A percentile compares a stretch with the other conserved stretches of the same genome.
Evolutionary conservation across 2,113 vertebrate genomes (phyloP).

Genomic region (Lophotis ruficrista): DNA sequence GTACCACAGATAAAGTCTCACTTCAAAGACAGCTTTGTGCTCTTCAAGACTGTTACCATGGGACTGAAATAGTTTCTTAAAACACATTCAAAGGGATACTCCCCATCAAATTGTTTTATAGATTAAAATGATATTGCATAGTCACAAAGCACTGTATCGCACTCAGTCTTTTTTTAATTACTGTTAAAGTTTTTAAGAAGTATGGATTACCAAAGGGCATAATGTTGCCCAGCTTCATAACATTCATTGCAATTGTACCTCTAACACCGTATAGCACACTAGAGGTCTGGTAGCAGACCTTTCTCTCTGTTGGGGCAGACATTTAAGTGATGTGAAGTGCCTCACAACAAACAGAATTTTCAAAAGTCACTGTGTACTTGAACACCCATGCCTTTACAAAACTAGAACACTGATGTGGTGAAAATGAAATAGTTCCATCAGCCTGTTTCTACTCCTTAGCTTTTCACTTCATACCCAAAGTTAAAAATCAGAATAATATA

Average conservation of each 20-base stretch:
- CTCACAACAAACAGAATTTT: neutral
- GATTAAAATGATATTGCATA: neutral
- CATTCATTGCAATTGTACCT: accelerated
- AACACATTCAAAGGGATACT: neutral
- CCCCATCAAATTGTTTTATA: neutral
- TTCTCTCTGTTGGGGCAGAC: neutral
- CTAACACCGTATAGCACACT: accelerated
- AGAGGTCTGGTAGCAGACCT: neutral
- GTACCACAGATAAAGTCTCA: neutral
- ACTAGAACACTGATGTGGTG: neutral
- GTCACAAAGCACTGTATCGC: neutral
- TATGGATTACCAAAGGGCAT: neutral
- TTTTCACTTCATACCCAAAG: neutral
- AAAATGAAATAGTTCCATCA: neutral
- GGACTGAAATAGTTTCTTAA: neutral
- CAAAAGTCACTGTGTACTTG: neutral
- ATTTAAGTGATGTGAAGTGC: neutral
- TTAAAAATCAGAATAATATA: accelerated
- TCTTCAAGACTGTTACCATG: neutral
- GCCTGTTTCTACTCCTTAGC: neutral
- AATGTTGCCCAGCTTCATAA: neutral
- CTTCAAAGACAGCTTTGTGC: neutral
- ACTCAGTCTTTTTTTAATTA: neutral
- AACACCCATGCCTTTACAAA: neutral
- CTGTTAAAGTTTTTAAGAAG: neutral